Conservation (phyloP, 2,888 invertebrate genomes). For the Maniola hyperantus region DNA sequence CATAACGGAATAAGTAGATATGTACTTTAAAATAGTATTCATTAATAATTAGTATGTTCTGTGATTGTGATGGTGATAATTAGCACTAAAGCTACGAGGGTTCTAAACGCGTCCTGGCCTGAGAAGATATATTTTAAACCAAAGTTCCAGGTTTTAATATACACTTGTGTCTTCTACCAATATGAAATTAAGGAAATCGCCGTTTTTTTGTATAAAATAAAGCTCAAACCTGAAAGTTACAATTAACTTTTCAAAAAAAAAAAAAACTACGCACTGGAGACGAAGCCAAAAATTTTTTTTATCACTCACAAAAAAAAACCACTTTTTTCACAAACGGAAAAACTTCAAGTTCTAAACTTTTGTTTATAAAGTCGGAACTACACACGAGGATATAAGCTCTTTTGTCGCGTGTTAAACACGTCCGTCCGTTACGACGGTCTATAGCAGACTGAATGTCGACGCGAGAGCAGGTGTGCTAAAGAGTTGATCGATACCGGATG, state of each 20-base stretch:
- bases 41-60: too few species aligned
- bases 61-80: too few species aligned
- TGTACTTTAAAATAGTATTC: too few species aligned
- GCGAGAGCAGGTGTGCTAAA: constrained; percentile 60
- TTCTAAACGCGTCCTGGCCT: too few species aligned
- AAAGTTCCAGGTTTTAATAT: too few species aligned
- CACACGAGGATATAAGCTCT: background rate
- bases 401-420: constrained; percentile 21
- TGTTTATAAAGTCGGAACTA: background rate
- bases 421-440: constrained; percentile 30
- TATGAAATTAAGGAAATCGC: too few species aligned
- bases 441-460: constrained; percentile 53
- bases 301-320: background rate
- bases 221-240: constrained; percentile 3
- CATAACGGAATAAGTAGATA: too few species aligned
- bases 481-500: constrained; percentile 57
- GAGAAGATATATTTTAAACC: too few species aligned
- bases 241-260: constrained; percentile 1
- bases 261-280: background rate
- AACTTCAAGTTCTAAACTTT: background rate
- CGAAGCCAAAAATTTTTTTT: too few species aligned
- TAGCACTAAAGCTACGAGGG: too few species aligned
- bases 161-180: too few species aligned
- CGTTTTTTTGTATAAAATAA: background rate
- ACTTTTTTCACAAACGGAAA: background rate